Conservation (phyloP, 1,140 invertebrate genomes). For the Teleogryllus occipitalis region DNA sequence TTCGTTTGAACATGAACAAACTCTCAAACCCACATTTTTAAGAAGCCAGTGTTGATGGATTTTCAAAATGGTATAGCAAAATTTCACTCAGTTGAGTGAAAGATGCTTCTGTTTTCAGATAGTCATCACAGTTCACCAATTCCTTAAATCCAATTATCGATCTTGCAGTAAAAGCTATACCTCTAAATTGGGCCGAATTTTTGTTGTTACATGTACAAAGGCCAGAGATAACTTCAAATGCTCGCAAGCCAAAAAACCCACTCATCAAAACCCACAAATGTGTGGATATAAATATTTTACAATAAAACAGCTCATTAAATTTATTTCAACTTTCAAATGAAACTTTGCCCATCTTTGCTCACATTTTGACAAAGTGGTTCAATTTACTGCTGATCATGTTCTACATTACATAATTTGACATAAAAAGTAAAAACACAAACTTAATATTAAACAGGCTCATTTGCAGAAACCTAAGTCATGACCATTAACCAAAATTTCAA, state of each 20-base stretch:
- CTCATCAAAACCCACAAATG: constrained; percentile 19
- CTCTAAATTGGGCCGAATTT: neutral
- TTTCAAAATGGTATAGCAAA: neutral
- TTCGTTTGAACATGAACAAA: constrained; percentile 20
- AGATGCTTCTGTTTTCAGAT: constrained; percentile 4
- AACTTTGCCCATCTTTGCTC: constrained; percentile 16
- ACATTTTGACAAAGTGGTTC: constrained; percentile 12
- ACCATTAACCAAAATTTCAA: constrained; percentile 29
- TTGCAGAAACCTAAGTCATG: constrained; percentile 26
- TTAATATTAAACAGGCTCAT: constrained; percentile 27
- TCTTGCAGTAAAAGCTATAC: neutral
- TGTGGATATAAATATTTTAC: constrained; percentile 16
- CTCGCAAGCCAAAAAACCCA: constrained; percentile 25
- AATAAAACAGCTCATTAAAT: constrained; percentile 18
- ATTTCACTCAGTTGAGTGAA: constrained; percentile 11
- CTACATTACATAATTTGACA: constrained; percentile 25
- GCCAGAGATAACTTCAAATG: constrained; percentile 18
- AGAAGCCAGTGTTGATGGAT: neutral
- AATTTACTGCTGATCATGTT: constrained; percentile 25
- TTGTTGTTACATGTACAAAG: constrained; percentile 18
- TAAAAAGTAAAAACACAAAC: constrained; percentile 28
- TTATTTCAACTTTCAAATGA: constrained; percentile 8
- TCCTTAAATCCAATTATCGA: neutral
- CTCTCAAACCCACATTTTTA: constrained; percentile 9
- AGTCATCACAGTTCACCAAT: neutral